Conservation (phyloP, 2,888 invertebrate species). For the Lysandra coridon region DNA sequence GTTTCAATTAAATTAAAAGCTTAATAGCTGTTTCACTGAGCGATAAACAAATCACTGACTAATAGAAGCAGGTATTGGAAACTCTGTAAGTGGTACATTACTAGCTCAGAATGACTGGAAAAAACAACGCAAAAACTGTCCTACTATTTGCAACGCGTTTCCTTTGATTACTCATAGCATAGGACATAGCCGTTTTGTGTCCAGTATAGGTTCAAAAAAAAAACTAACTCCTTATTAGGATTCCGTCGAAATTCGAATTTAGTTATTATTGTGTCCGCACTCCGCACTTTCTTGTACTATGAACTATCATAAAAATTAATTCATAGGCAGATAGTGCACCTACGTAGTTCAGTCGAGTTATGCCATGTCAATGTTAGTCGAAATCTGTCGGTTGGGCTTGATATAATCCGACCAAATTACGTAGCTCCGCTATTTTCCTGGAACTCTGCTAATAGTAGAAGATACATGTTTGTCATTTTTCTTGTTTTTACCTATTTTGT, state of each 20-base stretch:
- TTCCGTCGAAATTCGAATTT: too few species aligned
- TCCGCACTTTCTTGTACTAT: background rate
- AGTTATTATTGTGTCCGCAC: background rate
- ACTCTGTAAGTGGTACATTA: slow-evolving; percentile 19
- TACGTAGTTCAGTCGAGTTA: background rate
- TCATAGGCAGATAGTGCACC: too few species aligned
- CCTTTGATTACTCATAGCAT: background rate
- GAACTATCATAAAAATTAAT: background rate
- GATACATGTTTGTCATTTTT: too few species aligned
- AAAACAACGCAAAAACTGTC: slow-evolving; percentile 5
- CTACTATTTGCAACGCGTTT: background rate
- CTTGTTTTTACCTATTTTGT: background rate
- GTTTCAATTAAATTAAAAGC: slow-evolving; percentile 16
- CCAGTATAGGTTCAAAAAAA: background rate
- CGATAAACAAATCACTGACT: slow-evolving; percentile 18
- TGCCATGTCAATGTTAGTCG: background rate
- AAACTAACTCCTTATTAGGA: too few species aligned
- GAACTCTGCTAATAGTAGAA: too few species aligned
- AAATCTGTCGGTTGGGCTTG: background rate
- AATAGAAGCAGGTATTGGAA: slow-evolving; percentile 20
- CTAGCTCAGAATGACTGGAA: background rate
- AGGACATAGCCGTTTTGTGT: background rate
- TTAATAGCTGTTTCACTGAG: slow-evolving; percentile 12
- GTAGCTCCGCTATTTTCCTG: too few species aligned
- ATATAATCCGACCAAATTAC: too few species aligned